Evolutionary conservation across 2,888 invertebrate species (phyloP).

Genomic region (Xestobium rufovillosum): DNA sequence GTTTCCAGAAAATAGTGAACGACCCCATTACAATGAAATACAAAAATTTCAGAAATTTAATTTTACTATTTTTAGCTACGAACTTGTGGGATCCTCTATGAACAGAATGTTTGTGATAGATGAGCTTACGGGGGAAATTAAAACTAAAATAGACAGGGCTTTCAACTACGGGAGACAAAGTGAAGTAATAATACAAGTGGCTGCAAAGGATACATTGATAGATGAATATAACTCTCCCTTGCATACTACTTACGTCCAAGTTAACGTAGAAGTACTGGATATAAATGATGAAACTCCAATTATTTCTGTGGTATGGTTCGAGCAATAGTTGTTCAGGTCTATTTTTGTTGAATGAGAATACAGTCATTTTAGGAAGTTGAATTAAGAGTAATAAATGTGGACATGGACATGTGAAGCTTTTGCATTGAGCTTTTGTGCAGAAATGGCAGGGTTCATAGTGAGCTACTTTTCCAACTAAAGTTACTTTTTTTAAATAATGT

Average conservation of each 20-base stretch:
- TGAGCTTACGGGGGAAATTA: slow-evolving; percentile 51
- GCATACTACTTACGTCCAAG: slow-evolving; percentile 48
- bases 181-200: slow-evolving; percentile 45
- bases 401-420: too few species aligned
- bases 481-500: too few species aligned
- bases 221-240: slow-evolving; percentile 30
- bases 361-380: too few species aligned
- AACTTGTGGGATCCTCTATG: slow-evolving; percentile 46
- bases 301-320: slow-evolving; percentile 51
- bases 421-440: too few species aligned
- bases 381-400: too few species aligned
- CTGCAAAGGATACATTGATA: slow-evolving; percentile 37
- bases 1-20: too few species aligned
- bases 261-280: slow-evolving; percentile 57
- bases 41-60: too few species aligned
- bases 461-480: too few species aligned
- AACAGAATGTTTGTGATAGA: slow-evolving; percentile 43
- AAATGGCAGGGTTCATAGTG: too few species aligned
- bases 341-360: too few species aligned
- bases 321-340: too few species aligned
- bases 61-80: slow-evolving; percentile 49
- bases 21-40: too few species aligned
- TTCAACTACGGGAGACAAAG: slow-evolving; percentile 58
- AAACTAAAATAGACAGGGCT: slow-evolving; percentile 46
- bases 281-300: slow-evolving; percentile 67